Evolutionary conservation across 2,888 invertebrate genomes (phyloP), one percentile per base, ranked within the genome.

Genomic region (Luperina nickerlii): DNA sequence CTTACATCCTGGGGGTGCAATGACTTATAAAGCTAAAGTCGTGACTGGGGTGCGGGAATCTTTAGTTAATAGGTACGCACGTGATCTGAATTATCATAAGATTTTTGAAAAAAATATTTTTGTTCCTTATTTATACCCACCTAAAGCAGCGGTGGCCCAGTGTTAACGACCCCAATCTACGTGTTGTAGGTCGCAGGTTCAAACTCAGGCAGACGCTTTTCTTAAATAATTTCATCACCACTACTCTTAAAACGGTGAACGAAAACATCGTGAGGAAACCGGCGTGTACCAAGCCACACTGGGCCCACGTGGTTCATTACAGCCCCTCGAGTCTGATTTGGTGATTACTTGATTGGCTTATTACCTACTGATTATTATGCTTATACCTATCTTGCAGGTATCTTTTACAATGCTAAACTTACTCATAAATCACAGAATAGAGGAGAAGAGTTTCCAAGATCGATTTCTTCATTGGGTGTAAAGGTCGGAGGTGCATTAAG

Each of bases 21-120:
- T 94, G 93, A 94, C 93, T 94, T 94, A 94, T 92, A 92, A 91
- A 91, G 91, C 90, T 87, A 76, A 88, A 90, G 78, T 92, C 94
- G 94, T 94, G 94, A 94, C 93, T 87, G 67, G 94, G 78, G 82
- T 89, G 45, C 87, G 76, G 67, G 89, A 84, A 87, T 82, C 82
- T 74, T 87, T 84, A 84, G 84, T 87, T 90, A 91, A 91, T 91
- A 91, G 90, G 89, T 91, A 84, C 76, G 88, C 70, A 93, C 94
- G 93, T 94, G 94, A 91, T 90, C 87, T 76, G 88, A 88, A 86
- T 90, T 84, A 69, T 72, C 54, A 88, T 84, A 74, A 60, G 48
- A 79, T 74, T 85, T 85, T 73, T 48, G 65, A 79, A 85, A 82
- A 76, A 74, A 51, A 15, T 18, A n/a, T 7, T 20, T 11, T 48